Percentiles rank a stretch among this genome's conserved stretches.
Evolutionary conservation across 2,797 vertebrate genomes (phyloP).

Genomic region (Notoglanidium macrostoma): DNA sequence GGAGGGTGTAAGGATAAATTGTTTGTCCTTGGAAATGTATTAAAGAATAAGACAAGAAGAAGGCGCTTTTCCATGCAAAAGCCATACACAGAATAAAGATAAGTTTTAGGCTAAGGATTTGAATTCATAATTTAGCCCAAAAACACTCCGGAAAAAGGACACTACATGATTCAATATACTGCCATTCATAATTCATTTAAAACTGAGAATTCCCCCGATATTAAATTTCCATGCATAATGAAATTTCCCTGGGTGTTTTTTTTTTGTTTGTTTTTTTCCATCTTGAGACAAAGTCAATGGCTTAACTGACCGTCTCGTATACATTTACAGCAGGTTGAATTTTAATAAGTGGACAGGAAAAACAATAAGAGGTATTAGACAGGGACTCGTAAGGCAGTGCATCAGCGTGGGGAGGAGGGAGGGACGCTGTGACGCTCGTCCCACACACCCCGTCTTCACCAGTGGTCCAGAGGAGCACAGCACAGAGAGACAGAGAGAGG

Average conservation of each 20-base stretch:
- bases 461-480: conserved; percentile 55
- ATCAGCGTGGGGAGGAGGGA: conserved; percentile 49
- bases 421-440: conserved; percentile 54
- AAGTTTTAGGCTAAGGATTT: neutral
- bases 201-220: neutral
- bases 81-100: neutral
- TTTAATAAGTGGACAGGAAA: neutral
- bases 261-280: neutral
- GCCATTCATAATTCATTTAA: neutral
- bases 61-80: conserved; percentile 6
- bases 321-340: neutral
- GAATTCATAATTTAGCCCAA: neutral
- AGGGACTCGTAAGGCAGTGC: conserved; percentile 42
- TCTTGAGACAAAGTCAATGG: neutral
- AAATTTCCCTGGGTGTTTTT: neutral
- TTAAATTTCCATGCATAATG: neutral
- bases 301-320: neutral
- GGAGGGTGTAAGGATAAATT: conserved; percentile 46
- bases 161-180: neutral
- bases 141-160: neutral
- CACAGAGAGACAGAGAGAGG: conserved; percentile 46
- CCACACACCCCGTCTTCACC: conserved; percentile 61
- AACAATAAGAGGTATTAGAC: conserved; percentile 20
- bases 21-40: conserved; percentile 46
- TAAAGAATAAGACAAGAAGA: conserved; percentile 21